A percentile compares a stretch with the other conserved stretches of the same genome.
These are phyloP conservation scores for Mesoligia furuncula DNA, from an alignment of 2,888 invertebrate species.

Conservation along the genomic window DNA sequence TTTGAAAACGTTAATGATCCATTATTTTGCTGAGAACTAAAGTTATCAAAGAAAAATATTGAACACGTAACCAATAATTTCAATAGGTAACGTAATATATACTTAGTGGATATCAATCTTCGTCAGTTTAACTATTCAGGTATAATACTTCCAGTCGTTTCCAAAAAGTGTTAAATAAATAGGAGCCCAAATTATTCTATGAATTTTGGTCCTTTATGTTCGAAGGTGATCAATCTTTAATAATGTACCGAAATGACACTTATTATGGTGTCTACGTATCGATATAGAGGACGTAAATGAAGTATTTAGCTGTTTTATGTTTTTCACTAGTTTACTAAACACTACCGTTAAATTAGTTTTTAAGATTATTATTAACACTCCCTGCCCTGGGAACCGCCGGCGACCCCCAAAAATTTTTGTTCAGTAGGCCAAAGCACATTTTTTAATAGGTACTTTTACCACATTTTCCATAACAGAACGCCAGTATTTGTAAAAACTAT, in stretches of 20 bases:
- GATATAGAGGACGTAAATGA: not conserved
- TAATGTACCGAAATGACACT: constrained; percentile 3
- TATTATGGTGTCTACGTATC: not conserved
- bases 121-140: not conserved
- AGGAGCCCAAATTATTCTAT: constrained; percentile 4
- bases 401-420: too few relatives aligned
- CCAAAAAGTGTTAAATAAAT: not conserved
- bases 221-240: constrained; percentile 13
- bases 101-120: not conserved
- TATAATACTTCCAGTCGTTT: not conserved
- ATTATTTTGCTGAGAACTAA: too few relatives aligned
- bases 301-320: not conserved
- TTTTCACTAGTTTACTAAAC: too few relatives aligned
- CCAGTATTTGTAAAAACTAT: too few relatives aligned
- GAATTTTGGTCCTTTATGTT: not conserved
- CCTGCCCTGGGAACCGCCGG: too few relatives aligned
- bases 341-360: too few relatives aligned
- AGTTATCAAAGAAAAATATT: too few relatives aligned
- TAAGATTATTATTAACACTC: too few relatives aligned
- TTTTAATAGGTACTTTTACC: too few relatives aligned
- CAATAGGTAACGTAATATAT: not conserved
- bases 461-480: too few relatives aligned
- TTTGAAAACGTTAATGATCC: not conserved
- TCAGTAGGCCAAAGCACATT: too few relatives aligned
- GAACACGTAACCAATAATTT: too few relatives aligned